phyloP scores from a whole-genome alignment of 1,140 invertebrate species.

The Eciton burchellii region DNA sequence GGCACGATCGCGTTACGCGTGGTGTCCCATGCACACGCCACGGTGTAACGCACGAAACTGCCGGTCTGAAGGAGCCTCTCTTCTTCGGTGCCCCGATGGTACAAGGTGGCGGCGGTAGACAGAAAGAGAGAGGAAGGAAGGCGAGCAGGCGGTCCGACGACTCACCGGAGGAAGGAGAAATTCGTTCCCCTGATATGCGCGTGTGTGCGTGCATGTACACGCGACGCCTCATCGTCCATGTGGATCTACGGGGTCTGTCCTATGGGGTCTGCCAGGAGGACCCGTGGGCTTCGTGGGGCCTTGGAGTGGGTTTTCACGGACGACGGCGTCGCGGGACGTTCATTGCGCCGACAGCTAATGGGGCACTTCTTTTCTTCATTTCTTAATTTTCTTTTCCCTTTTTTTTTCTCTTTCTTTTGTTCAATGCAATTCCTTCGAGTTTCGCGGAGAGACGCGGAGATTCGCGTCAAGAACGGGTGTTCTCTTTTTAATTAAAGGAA shows the following conservation, averaged over 20 bases:
- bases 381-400: too few species aligned
- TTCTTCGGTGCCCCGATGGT: conserved; percentile 59
- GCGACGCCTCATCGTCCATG: not conserved
- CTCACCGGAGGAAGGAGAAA: conserved; percentile 28
- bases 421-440: too few species aligned
- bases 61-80: conserved; percentile 69
- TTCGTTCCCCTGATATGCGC: conserved; percentile 33
- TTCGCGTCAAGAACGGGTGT: too few species aligned
- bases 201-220: not conserved
- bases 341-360: too few species aligned
- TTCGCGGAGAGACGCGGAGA: too few species aligned
- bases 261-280: conserved; percentile 24
- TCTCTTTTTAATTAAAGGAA: too few species aligned
- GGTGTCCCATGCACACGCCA: conserved; percentile 57
- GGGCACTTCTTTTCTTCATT: too few species aligned
- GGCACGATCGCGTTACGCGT: not conserved
- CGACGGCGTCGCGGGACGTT: too few species aligned
- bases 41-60: conserved; percentile 73
- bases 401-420: too few species aligned
- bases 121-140: conserved; percentile 62
- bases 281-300: conserved; percentile 20
- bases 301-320: not conserved
- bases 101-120: conserved; percentile 66
- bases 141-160: conserved; percentile 58
- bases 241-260: conserved; percentile 13